These are phyloP conservation scores for Dermochelys coriacea DNA, from an alignment of 2,797 vertebrate genomes.

Conservation along the genomic window DNA sequence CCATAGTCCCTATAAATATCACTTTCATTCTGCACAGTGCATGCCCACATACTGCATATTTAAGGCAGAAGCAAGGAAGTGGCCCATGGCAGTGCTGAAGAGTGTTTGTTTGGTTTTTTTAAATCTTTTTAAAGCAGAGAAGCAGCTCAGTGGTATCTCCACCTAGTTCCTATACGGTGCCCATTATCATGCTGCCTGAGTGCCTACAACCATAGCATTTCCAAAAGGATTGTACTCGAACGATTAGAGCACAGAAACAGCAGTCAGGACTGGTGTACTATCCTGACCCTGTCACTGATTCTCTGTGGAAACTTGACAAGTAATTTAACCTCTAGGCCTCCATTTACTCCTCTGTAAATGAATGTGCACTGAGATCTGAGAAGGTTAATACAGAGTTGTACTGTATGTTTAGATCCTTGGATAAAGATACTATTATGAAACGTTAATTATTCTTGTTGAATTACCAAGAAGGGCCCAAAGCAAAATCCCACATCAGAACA, in stretches of 20 bases:
- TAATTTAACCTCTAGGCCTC: background rate
- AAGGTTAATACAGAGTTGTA: rapidly evolving
- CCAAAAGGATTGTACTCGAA: background rate
- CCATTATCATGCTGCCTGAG: background rate
- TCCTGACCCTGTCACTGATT: rapidly evolving
- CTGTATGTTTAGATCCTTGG: background rate
- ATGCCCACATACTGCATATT: background rate
- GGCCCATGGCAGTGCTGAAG: background rate
- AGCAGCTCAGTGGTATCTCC: background rate
- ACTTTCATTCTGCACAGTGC: background rate
- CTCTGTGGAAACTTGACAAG: background rate
- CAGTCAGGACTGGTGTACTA: background rate
- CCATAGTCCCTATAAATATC: constrained; percentile 14
- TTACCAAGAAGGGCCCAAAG: background rate
- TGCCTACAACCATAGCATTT: background rate
- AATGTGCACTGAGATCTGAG: background rate
- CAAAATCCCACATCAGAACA: background rate
- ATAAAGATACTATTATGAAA: rapidly evolving
- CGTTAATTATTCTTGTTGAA: rapidly evolving
- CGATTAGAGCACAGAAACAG: rapidly evolving
- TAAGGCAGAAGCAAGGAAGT: constrained; percentile 15
- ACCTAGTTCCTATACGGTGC: background rate
- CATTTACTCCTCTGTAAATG: background rate
- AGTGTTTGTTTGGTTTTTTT: background rate
- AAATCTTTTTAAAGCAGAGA: background rate